A percentile compares a stretch with the other conserved stretches of the same genome.
Evolutionary conservation across 2,888 invertebrate species (phyloP).

Genomic region (Ormyrus pomaceus): DNA sequence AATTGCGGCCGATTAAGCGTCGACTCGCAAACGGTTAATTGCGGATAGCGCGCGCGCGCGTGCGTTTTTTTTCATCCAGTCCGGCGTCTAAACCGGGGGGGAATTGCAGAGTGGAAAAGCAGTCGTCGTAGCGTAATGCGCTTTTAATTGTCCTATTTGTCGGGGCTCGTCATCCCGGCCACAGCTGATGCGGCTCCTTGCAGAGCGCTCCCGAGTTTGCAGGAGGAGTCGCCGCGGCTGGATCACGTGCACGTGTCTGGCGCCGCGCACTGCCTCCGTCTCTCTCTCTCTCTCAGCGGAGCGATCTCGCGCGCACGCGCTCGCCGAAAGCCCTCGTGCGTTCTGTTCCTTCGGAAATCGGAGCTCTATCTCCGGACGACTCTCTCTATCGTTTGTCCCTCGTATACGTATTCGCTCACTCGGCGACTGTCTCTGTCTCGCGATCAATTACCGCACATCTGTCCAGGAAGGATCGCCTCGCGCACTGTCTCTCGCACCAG

Average conservation of each 20-base stretch:
- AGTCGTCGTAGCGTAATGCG: slow-evolving; percentile 62
- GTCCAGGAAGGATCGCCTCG: too few species aligned
- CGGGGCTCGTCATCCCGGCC: slow-evolving; percentile 29
- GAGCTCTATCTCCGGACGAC: too few species aligned
- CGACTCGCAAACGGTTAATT: slow-evolving; percentile 69
- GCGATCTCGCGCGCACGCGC: slow-evolving; percentile 13
- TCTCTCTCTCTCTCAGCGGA: neutral
- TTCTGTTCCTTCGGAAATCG: too few species aligned
- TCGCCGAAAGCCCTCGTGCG: slow-evolving; percentile 1
- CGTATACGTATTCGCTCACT: too few species aligned
- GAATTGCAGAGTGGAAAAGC: too few species aligned
- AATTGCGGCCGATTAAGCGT: slow-evolving; percentile 70
- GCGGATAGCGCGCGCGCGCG: slow-evolving; percentile 52
- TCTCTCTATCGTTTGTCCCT: too few species aligned
- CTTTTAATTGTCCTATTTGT: slow-evolving; percentile 73
- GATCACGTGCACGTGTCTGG: slow-evolving; percentile 21
- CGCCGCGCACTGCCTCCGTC: slow-evolving; percentile 55
- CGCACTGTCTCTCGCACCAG: too few species aligned
- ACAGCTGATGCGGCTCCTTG: too few species aligned
- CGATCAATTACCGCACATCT: too few species aligned
- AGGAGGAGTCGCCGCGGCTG: too few species aligned
- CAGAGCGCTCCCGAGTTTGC: too few species aligned
- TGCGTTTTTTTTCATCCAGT: slow-evolving; percentile 34
- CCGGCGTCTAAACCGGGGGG: neutral
- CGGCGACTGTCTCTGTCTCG: too few species aligned